These are phyloP conservation scores for Sphaerolaimus hirsutus DNA, from an alignment of 2,888 invertebrate species.

Conservation along the genomic window DNA sequence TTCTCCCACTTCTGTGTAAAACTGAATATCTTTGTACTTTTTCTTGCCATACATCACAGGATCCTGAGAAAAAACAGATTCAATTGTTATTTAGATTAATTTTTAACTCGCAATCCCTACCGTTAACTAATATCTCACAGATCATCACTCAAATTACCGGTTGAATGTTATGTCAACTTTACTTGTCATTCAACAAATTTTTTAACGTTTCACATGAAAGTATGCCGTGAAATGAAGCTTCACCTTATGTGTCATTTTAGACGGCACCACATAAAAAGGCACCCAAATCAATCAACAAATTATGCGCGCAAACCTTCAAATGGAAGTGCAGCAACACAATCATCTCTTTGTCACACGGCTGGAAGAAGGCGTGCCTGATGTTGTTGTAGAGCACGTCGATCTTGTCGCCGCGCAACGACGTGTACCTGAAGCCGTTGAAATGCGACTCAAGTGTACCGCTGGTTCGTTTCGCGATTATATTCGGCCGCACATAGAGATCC, in stretches of 20 bases:
- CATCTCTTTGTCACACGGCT: conserved; percentile 84
- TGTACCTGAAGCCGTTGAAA: conserved; percentile 70
- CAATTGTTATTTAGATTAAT: background rate
- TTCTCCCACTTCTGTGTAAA: conserved; percentile 98
- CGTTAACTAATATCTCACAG: too few relatives aligned
- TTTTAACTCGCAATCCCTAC: too few relatives aligned
- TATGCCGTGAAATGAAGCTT: too few relatives aligned
- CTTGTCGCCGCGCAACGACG: conserved; percentile 95
- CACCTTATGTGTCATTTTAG: too few relatives aligned
- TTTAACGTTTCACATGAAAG: too few relatives aligned
- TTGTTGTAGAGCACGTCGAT: conserved; percentile 97
- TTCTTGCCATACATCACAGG: conserved; percentile 99
- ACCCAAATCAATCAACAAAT: too few relatives aligned
- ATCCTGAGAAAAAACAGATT: conserved; percentile 36
- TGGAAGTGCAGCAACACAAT: conserved; percentile 95
- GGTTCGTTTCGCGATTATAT: conserved; percentile 52
- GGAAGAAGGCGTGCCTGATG: conserved; percentile 91
- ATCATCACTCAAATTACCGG: too few relatives aligned
- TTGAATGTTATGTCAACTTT: too few relatives aligned
- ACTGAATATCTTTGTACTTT: conserved; percentile 94
- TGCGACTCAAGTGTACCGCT: conserved; percentile 65
- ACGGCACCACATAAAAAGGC: too few relatives aligned
- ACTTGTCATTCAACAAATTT: too few relatives aligned
- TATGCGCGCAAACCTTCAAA: conserved; percentile 57
- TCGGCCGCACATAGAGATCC: conserved; percentile 66